phyloP scores from a whole-genome alignment of 1,140 invertebrate genomes.

The Trissolcus basalis region DNA sequence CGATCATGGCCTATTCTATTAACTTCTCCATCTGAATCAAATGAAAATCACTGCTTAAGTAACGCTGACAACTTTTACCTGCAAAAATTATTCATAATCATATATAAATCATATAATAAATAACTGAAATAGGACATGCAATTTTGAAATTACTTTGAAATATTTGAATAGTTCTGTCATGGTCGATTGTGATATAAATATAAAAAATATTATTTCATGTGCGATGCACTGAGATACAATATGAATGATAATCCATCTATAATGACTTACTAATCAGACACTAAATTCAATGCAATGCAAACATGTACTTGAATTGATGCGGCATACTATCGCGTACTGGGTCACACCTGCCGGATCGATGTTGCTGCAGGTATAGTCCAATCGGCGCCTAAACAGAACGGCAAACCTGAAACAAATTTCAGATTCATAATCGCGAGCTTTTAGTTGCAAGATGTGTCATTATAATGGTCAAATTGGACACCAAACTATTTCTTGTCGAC shows the following conservation, averaged over 20 bases:
- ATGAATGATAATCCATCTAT: not conserved
- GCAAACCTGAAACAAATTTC: slow-evolving; percentile 37
- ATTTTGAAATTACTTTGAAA: no score
- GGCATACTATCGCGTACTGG: slow-evolving; percentile 54
- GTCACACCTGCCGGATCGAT: slow-evolving; percentile 63
- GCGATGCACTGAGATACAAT: no score
- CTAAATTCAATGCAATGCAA: not conserved
- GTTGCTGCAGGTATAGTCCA: slow-evolving; percentile 57
- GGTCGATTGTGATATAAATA: no score
- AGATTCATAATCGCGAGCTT: slow-evolving; percentile 47
- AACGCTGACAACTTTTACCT: no score
- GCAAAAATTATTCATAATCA: no score
- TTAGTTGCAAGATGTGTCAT: not conserved
- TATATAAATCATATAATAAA: no score
- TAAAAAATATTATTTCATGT: no score
- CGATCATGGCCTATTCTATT: not conserved
- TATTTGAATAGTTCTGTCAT: no score
- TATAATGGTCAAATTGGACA: slow-evolving; percentile 42
- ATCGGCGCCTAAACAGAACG: slow-evolving; percentile 60
- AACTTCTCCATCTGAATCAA: no score
- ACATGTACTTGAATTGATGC: slow-evolving; percentile 22
- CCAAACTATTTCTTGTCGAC: slow-evolving; percentile 45
- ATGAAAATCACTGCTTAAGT: no score
- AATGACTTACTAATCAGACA: not conserved
- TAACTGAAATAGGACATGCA: no score